These are phyloP conservation scores for Neria commutata DNA, from an alignment of 2,888 invertebrate genomes.

Conservation along the genomic window DNA sequence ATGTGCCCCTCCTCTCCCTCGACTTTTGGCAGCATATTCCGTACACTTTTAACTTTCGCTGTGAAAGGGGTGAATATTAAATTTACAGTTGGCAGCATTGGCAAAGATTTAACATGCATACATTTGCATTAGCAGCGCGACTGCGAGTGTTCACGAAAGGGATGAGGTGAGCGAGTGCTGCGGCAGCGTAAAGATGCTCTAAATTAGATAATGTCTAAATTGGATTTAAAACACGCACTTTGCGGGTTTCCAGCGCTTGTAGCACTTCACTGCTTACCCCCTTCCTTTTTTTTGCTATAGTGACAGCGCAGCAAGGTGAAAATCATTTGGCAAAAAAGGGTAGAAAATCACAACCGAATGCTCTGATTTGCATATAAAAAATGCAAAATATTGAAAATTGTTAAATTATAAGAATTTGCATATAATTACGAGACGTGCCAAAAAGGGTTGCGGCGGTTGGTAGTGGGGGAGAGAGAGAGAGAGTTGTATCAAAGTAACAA, in stretches of 20 bases:
- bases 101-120: not conserved
- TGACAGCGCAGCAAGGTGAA: no score
- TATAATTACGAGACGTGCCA: constrained; percentile 7
- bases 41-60: not conserved
- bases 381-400: constrained; percentile 35
- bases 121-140: not conserved
- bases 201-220: constrained; percentile 61
- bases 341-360: no score
- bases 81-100: constrained; percentile 39
- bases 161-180: constrained; percentile 25
- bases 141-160: constrained; percentile 12
- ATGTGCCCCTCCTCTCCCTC: no score
- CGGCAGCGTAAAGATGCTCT: constrained; percentile 50
- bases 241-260: constrained; percentile 46
- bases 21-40: not conserved
- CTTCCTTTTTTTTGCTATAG: no score
- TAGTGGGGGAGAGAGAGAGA: no score
- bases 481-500: no score
- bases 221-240: constrained; percentile 59
- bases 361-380: not conserved
- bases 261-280: not conserved
- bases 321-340: no score
- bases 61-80: constrained; percentile 44
- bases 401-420: constrained; percentile 37
- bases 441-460: no score